These are phyloP conservation scores for Epinotia brunnichana DNA, from an alignment of 2,888 invertebrate genomes.

Conservation along the genomic window DNA sequence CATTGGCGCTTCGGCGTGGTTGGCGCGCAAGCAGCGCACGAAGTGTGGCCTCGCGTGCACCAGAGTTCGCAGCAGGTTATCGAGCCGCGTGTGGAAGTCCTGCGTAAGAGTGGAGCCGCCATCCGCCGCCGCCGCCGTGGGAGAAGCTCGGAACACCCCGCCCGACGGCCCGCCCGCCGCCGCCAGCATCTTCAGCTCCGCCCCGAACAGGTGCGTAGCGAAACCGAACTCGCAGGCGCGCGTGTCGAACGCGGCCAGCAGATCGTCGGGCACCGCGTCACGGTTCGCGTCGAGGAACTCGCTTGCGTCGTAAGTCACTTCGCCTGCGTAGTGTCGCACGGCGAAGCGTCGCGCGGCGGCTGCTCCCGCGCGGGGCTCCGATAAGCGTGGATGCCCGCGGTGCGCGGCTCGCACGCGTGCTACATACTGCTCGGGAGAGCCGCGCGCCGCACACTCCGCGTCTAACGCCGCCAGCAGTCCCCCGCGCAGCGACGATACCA, in stretches of 20 bases:
- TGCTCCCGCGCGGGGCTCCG: slow-evolving; percentile 89
- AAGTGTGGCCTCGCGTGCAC: slow-evolving; percentile 98
- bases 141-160: slow-evolving; percentile 93
- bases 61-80: slow-evolving; percentile 94
- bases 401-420: slow-evolving; percentile 68
- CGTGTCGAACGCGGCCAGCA: slow-evolving; percentile 96
- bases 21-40: slow-evolving; percentile 95
- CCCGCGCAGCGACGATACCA: slow-evolving; percentile 95
- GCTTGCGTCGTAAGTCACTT: slow-evolving; percentile 93
- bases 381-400: slow-evolving; percentile 92
- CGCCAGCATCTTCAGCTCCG: slow-evolving; percentile 92
- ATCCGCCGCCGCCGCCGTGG: slow-evolving; percentile 91
- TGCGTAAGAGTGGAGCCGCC: slow-evolving; percentile 93
- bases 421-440: slow-evolving; percentile 83
- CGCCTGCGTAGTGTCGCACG: slow-evolving; percentile 92
- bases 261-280: slow-evolving; percentile 95
- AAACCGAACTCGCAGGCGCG: slow-evolving; percentile 98
- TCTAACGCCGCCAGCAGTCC: slow-evolving; percentile 96
- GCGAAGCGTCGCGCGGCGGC: slow-evolving; percentile 88
- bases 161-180: slow-evolving; percentile 89
- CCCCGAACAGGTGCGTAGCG: slow-evolving; percentile 97
- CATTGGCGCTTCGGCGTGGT: slow-evolving; percentile 91
- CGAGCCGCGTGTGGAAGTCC: slow-evolving; percentile 97
- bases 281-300: slow-evolving; percentile 96
- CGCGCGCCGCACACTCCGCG: slow-evolving; percentile 94